These are phyloP conservation scores for Phalacrocorax pelagicus DNA, from an alignment of 2,113 vertebrate genomes.

Conservation along the genomic window DNA sequence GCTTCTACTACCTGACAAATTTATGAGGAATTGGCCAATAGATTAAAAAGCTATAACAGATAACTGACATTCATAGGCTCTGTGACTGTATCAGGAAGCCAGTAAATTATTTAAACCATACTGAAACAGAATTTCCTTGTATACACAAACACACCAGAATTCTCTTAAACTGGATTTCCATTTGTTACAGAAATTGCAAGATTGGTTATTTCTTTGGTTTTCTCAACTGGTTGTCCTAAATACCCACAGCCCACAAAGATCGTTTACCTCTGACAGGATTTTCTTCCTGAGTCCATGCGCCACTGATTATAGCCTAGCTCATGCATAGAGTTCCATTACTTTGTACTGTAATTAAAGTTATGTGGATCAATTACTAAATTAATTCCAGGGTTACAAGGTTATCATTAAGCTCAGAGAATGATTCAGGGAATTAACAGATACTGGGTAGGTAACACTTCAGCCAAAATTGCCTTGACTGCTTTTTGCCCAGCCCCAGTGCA, in stretches of 20 bases:
- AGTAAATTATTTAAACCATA: neutral
- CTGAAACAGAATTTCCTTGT: neutral
- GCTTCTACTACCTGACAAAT: neutral
- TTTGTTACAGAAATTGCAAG: neutral
- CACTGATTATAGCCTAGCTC: neutral
- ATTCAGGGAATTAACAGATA: neutral
- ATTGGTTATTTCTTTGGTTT: neutral
- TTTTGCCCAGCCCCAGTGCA: neutral
- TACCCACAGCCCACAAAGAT: neutral
- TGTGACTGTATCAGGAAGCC: neutral
- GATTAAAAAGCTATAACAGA: neutral
- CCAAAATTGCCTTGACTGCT: neutral
- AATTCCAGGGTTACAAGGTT: constrained; percentile 1
- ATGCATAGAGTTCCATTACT: neutral
- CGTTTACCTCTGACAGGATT: neutral
- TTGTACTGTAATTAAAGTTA: neutral
- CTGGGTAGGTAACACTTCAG: neutral
- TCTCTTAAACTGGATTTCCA: neutral
- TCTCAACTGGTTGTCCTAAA: neutral
- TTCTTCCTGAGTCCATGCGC: neutral
- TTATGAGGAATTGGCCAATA: neutral
- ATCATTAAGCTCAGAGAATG: neutral
- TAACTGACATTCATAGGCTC: neutral
- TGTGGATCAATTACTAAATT: constrained; percentile 20
- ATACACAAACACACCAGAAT: fast-evolving